phyloP scores from a whole-genome alignment of 2,797 vertebrate species.

The Sebastes kiyomatsui region DNA sequence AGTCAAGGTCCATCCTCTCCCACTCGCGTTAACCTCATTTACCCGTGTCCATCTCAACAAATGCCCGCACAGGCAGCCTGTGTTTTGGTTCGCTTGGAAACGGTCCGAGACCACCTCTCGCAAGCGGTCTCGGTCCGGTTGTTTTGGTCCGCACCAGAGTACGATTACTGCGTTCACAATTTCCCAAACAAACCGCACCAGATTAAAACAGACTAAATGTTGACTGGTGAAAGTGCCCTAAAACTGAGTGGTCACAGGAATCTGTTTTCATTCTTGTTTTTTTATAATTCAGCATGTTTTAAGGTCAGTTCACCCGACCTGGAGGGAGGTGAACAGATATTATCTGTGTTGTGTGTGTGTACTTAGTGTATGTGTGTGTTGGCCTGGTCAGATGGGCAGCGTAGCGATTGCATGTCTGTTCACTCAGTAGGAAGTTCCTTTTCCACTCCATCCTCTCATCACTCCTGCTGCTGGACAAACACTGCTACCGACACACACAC shows the following conservation, averaged over 20 bases:
- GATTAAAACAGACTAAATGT: no score
- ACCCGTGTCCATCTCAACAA: no score
- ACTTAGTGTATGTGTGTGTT: conserved; percentile 21
- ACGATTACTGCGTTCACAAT: no score
- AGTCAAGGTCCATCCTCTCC: no score
- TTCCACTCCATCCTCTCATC: conserved; percentile 65
- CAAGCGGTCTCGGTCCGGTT: no score
- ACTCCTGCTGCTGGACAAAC: conserved; percentile 65
- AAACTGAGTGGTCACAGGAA: not conserved
- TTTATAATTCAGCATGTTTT: not conserved
- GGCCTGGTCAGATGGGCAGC: conserved; percentile 46
- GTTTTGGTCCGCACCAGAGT: no score
- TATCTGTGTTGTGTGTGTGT: conserved; percentile 22
- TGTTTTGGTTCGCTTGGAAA: no score
- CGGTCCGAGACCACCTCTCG: no score
- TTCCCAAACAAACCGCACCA: no score
- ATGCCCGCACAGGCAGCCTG: no score
- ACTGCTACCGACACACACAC: conserved; percentile 43
- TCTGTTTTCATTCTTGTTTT: not conserved
- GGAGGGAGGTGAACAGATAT: not conserved
- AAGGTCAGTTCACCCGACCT: not conserved
- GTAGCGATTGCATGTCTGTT: conserved; percentile 62
- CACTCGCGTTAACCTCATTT: no score
- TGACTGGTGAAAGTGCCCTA: no score
- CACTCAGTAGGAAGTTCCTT: conserved; percentile 76